Percentiles rank a stretch among this genome's conserved stretches.
Conservation (phyloP, 2,113 vertebrate genomes). For the Dicaeum eximium region DNA sequence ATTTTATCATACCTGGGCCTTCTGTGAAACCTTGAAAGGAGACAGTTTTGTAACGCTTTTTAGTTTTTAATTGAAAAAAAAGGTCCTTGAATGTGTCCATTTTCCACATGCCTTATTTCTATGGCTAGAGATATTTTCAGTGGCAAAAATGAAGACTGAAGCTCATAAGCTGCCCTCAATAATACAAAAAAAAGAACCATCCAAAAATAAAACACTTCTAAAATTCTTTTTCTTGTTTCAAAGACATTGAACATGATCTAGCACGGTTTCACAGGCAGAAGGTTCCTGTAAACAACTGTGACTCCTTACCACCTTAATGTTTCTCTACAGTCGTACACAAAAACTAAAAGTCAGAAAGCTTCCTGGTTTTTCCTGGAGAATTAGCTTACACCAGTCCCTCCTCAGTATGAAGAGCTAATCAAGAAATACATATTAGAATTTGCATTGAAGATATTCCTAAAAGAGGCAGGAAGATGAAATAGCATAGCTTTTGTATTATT, state of each 20-base stretch:
- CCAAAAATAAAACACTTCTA: not conserved
- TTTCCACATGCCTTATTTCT: not conserved
- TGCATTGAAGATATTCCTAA: not conserved
- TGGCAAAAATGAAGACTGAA: not conserved
- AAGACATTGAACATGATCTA: not conserved
- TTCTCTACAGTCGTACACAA: not conserved
- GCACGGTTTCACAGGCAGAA: not conserved
- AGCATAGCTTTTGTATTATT: not conserved
- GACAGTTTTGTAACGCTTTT: not conserved
- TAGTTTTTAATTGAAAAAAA: not conserved
- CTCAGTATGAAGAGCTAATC: not conserved
- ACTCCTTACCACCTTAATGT: not conserved
- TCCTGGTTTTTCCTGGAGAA: not conserved
- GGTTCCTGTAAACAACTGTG: not conserved
- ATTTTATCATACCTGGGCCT: slow-evolving; percentile 1
- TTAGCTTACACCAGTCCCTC: not conserved
- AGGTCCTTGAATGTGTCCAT: not conserved
- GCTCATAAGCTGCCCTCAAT: not conserved
- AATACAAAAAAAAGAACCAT: not conserved
- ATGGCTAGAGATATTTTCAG: not conserved
- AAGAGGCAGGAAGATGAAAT: not conserved
- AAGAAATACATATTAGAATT: not conserved
- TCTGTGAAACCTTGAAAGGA: slow-evolving; percentile 7
- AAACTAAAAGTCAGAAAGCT: not conserved
- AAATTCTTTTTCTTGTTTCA: not conserved